These are phyloP conservation scores for Mesocricetus auratus DNA, from an alignment of 2,113 vertebrate genomes.

Conservation along the genomic window DNA sequence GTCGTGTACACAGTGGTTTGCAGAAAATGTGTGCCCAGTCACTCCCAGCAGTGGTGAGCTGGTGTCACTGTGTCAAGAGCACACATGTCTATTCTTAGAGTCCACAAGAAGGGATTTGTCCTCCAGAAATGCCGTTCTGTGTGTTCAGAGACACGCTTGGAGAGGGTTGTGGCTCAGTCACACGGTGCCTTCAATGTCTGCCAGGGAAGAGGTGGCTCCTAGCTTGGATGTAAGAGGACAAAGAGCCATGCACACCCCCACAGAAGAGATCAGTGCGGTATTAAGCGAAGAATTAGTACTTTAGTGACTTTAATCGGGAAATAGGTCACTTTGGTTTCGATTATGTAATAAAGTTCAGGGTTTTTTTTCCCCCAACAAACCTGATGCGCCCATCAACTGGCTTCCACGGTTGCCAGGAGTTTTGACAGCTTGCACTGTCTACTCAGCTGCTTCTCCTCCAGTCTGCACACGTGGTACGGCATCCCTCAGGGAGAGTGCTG, in stretches of 20 bases:
- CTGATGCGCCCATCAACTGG: too few relatives aligned
- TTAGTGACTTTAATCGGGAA: conserved; percentile 37
- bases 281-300: neutral
- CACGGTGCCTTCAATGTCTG: neutral
- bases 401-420: neutral
- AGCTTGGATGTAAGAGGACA: neutral
- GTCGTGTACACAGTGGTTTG: fast-evolving
- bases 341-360: neutral
- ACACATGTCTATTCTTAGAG: neutral
- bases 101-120: neutral
- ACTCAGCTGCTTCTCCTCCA: neutral
- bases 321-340: neutral
- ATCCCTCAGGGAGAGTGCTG: neutral
- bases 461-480: neutral
- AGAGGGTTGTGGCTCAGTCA: neutral
- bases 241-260: neutral
- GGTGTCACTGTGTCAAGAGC: neutral
- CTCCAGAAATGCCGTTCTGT: fast-evolving
- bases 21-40: neutral
- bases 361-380: neutral
- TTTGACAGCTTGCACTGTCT: neutral
- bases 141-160: neutral
- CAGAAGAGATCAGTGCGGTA: neutral
- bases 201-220: fast-evolving
- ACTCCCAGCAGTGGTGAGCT: fast-evolving